Evolutionary conservation across 1,140 invertebrate species (phyloP), one percentile per base, ranked within the genome.

Genomic region (Monomorium pharaonis): DNA sequence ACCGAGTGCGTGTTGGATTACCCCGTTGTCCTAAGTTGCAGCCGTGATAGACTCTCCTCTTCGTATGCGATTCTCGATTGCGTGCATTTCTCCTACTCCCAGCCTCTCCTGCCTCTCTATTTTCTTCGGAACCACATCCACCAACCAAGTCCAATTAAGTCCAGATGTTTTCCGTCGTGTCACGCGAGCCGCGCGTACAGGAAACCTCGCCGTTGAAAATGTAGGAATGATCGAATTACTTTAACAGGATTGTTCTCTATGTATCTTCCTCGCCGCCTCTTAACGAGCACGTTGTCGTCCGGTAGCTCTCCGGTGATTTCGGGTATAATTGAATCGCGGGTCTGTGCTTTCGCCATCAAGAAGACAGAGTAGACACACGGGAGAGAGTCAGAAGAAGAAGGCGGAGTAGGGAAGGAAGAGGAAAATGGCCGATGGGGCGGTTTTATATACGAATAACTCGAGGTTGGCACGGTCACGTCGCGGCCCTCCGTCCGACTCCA

Each of bases 361-460:
- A 21, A n/a, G n/a, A n/a, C n/a, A n/a, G 30, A 37, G 24, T 3
- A n/a, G 63, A 47, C n/a, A n/a, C n/a, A n/a, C n/a, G n/a, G 30
- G 4, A 21, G 37, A n/a, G 67, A 51, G 44, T 18, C 76, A 69
- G 56, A 62, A 62, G 56, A 62, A 62, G 54, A 44, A 56, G 80
- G 67, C 62, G 77, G 67, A 84, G 85, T 70, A 72, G 65, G n/a
- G 33, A 72, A 75, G 84, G 47, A 86, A 58, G 85, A 85, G 4
- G 70, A 74, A 74, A 62, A 65, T 75, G 47, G 75, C 75, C 80
- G 83, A 51, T 80, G 65, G 76, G 78, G 65, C 83, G 86, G 84
- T 51, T 90, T n/a, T n/a, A n/a, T 90, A 91, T 92, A 76, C 91
- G 91, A 93, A 93, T 92, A 93, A 92, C 91, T 92, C 87, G 91